These are phyloP conservation scores for Oenanthe melanoleuca DNA, from an alignment of 2,113 vertebrate species.

Conservation along the genomic window DNA sequence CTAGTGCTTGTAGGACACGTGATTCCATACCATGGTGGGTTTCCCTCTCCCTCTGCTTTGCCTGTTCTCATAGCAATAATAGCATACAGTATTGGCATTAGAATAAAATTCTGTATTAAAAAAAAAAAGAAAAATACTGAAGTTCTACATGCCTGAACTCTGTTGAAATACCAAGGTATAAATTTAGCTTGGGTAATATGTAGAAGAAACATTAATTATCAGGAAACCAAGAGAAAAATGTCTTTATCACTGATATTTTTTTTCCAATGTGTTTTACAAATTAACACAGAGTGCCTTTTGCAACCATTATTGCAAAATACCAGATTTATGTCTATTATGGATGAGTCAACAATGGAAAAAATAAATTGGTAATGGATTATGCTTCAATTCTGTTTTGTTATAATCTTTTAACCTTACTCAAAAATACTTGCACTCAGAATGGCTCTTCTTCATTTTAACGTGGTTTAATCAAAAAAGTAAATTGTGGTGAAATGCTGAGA, in stretches of 20 bases:
- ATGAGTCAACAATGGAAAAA: conserved; percentile 17
- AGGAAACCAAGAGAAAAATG: not conserved
- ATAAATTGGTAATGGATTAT: not conserved
- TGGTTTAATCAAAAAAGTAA: not conserved
- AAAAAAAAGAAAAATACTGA: not conserved
- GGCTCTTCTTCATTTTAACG: not conserved
- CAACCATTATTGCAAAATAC: not conserved
- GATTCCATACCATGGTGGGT: not conserved
- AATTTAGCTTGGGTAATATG: conserved; percentile 25
- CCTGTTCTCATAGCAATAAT: not conserved
- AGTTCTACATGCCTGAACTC: not conserved
- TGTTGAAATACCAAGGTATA: conserved; percentile 14
- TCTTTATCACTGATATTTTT: not conserved
- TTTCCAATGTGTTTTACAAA: not conserved
- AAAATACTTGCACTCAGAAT: not conserved
- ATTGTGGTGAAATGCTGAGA: not conserved
- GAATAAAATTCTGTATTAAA: not conserved
- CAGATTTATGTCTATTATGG: not conserved
- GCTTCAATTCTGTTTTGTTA: not conserved
- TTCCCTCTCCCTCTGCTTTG: not conserved
- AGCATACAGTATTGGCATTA: not conserved
- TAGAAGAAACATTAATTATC: conserved; percentile 15
- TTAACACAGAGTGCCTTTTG: not conserved
- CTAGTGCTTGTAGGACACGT: not conserved
- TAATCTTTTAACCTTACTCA: not conserved